These are phyloP conservation scores for Clarias magur DNA, from an alignment of 2,113 vertebrate species.

Conservation along the genomic window DNA sequence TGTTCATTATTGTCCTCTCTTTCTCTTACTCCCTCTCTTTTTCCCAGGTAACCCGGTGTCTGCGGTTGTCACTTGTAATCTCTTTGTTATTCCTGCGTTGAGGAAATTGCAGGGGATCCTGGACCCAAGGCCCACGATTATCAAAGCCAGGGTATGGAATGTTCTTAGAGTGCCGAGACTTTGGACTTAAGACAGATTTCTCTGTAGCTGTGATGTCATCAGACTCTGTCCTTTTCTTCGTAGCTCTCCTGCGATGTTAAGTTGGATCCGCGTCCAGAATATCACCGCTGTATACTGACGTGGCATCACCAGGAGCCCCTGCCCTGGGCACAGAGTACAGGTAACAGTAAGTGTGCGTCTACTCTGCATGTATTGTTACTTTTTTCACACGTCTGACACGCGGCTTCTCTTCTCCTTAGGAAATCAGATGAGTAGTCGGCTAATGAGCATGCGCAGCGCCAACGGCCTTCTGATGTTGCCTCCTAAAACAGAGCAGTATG, in stretches of 20 bases:
- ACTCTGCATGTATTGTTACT: neutral
- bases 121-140: slow-evolving; percentile 97
- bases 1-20: slow-evolving; percentile 15
- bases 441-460: slow-evolving; percentile 99
- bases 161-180: neutral
- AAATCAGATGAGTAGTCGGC: slow-evolving; percentile 98
- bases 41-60: slow-evolving; percentile 93
- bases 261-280: slow-evolving; percentile 96
- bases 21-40: slow-evolving; percentile 13
- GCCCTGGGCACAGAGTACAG: slow-evolving; percentile 99
- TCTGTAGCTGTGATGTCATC: slow-evolving; percentile 9
- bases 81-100: slow-evolving; percentile 97
- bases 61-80: slow-evolving; percentile 98
- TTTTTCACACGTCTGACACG: neutral
- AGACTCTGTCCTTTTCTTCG: neutral
- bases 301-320: slow-evolving; percentile 99
- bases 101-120: slow-evolving; percentile 99
- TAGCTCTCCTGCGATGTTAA: slow-evolving; percentile 99
- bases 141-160: slow-evolving; percentile 92
- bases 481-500: slow-evolving; percentile 99
- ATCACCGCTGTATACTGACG: slow-evolving; percentile 97
- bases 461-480: slow-evolving; percentile 99
- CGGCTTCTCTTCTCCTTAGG: slow-evolving; percentile 66
- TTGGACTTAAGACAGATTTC: neutral
- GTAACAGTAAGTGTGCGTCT: slow-evolving; percentile 60